Base-by-base conservation (phyloP, 2,113 vertebrate genomes). In the Oreamnos americanus region DNA sequence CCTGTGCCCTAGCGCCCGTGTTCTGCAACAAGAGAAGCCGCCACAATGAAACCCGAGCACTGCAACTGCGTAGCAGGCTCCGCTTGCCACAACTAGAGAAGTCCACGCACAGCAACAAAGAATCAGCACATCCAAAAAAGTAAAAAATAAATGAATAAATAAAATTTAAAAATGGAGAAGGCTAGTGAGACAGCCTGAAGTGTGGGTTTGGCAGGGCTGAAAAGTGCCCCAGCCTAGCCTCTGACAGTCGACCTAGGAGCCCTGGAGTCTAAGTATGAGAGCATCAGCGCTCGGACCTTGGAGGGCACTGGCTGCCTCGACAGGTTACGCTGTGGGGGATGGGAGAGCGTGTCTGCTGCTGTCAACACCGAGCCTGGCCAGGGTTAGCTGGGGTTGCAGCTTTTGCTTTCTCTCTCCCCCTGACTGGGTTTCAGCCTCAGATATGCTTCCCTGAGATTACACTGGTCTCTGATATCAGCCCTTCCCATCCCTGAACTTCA, bases 381-480 rank as follows among this genome's bases (percentile, higher is more conserved):
- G 51, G 26, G 33, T 25, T 3, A 76, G 92, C 91, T 33, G 12
- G 12, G 51, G 71, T 11, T 47, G 39, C 39, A 8, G 14, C 30
- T 62, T 64, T 74, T 6, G 28, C 53, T 64, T 71, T 86, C 90
- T 82, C 14, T 15, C 55, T 49, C 15, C 39, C 67, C 62, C 30
- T 90, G 93, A 76, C 67, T 79, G 15, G 30, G 60, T 83, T 78
- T 95, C 90, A 78, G 87, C 49, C 71, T 97, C 91, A 49, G 93
- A 71, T 49, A 83, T 13, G 86, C 87, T 82, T 96, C 76, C 28
- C 60, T 49, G 83, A 89, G 64, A 53, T 91, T 36, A 30, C 51
- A 28, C 1, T 1, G 55, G 74, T 81, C 89, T 51, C 36, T 1
- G 15, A 74, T 45, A 67, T 88, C 7, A 76, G 39, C 43, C n/a